Conservation (phyloP, 2,113 vertebrate genomes). For the Addax nasomaculatus region DNA sequence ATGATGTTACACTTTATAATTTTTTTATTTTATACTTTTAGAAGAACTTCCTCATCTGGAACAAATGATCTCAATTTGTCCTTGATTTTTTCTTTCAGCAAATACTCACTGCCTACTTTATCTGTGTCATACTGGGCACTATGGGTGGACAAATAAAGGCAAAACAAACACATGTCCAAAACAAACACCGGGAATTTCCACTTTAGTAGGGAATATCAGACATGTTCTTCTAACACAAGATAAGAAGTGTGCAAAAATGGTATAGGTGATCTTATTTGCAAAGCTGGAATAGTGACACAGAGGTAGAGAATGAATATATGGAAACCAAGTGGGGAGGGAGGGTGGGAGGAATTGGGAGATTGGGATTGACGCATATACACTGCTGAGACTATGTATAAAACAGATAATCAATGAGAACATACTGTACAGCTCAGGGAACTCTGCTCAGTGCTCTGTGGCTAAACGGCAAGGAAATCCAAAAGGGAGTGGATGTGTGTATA, state of each 20-base stretch:
- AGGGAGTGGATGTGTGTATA: background rate
- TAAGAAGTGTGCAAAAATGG: background rate
- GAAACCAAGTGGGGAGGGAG: background rate
- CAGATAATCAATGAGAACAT: background rate
- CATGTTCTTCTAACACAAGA: conserved; percentile 21
- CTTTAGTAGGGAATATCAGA: background rate
- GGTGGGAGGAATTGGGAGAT: background rate
- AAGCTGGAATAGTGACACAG: background rate
- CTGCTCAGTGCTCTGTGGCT: background rate
- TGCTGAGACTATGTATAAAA: background rate
- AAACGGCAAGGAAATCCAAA: background rate
- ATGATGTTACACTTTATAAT: background rate
- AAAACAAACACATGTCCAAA: conserved; percentile 9
- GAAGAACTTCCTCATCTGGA: background rate
- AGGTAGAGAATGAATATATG: background rate
- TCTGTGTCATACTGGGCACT: background rate
- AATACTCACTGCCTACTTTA: background rate
- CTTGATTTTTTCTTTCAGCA: conserved; percentile 39
- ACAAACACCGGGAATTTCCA: background rate
- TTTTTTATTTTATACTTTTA: background rate
- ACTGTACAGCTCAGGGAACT: background rate
- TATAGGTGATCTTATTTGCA: background rate
- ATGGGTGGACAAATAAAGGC: background rate
- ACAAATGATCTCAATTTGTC: background rate
- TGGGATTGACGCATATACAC: background rate